Evolutionary conservation across 1,140 invertebrate species (phyloP), one percentile per base, ranked within the genome.

Genomic region (Marisa cornuarietis): DNA sequence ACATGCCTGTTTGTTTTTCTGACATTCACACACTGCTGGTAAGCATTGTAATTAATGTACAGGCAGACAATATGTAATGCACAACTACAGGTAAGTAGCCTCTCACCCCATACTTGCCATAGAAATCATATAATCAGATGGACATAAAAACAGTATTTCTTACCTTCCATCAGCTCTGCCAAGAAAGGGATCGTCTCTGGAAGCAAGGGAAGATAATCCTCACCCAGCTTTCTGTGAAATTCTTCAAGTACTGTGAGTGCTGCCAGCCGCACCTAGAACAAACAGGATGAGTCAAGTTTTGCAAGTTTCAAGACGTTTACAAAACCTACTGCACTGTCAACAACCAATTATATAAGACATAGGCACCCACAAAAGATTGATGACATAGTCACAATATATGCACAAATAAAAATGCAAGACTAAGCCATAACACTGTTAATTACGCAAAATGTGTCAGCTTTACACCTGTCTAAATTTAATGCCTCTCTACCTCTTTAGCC

Each of bases 81-180:
- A 26, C 20, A 79, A 61, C 16, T 63, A 65, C 22, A 66, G 51
- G n/a, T 51, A 31, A 18, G 16, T 20, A 51, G 16, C 20, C 51
- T 16, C 22, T 2, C 20, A 63, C 24, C 18, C 10, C 24, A 31
- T 63, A 63, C 62, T 24, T 49, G 69, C 20, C 20, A 24, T 7
- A n/a, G 5, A 5, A 24, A 24, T 31, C 18, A 72, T 61, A 10
- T 10, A 6, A 61, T 49, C 3, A 22, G 31, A 26, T 22, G 13
- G 63, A 24, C 24, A 20, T 69, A 31, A 24, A 68, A 7, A 71
- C 42, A 18, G 13, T 8, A 14, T 22, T n/a, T 62, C 84, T 82
- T 81, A 90, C 90, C 91, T 88, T 92, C 92, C 91, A 92, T 91
- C 20, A 92, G 82, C 82, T 92, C 92, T 20, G 92, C 91, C n/a